Evolutionary conservation across 2,888 invertebrate genomes (phyloP).

Genomic region (Exephanes ischioxanthus): DNA sequence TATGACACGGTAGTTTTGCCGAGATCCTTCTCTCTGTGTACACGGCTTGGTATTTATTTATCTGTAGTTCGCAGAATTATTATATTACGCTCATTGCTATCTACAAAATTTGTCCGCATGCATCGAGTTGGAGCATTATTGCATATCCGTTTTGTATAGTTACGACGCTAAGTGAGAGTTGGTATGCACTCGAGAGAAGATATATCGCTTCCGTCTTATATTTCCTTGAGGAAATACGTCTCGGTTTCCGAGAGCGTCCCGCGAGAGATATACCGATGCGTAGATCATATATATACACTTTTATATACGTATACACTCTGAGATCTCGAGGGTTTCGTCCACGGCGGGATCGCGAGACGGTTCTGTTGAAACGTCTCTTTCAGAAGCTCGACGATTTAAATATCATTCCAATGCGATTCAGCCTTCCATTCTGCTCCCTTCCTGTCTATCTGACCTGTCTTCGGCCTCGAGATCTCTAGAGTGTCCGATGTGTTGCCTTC

Average conservation of each 20-base stretch:
- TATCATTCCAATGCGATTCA: conserved; percentile 65
- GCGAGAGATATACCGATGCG: conserved; percentile 8
- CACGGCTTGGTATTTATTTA: background rate
- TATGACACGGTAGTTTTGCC: no score
- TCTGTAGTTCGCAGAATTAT: background rate
- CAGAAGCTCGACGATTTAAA: conserved; percentile 67
- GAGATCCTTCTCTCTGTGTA: background rate
- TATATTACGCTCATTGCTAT: background rate
- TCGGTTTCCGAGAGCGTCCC: conserved; percentile 2
- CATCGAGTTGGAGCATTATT: background rate
- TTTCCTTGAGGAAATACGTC: conserved; percentile 2
- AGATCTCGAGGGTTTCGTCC: background rate
- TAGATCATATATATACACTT: conserved; percentile 20
- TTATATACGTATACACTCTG: background rate
- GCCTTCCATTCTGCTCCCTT: conserved; percentile 6
- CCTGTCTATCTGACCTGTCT: conserved; percentile 24
- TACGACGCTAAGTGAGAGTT: background rate
- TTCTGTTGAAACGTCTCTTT: conserved; percentile 45
- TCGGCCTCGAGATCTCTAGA: conserved; percentile 24
- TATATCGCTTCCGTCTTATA: background rate
- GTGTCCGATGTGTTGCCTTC: background rate
- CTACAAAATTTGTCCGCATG: background rate
- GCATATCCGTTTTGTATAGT: background rate
- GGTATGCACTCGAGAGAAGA: background rate
- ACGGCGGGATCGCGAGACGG: conserved; percentile 2